Evolutionary conservation across 1,140 invertebrate species (phyloP).

Genomic region (Hyles euphorbiae): DNA sequence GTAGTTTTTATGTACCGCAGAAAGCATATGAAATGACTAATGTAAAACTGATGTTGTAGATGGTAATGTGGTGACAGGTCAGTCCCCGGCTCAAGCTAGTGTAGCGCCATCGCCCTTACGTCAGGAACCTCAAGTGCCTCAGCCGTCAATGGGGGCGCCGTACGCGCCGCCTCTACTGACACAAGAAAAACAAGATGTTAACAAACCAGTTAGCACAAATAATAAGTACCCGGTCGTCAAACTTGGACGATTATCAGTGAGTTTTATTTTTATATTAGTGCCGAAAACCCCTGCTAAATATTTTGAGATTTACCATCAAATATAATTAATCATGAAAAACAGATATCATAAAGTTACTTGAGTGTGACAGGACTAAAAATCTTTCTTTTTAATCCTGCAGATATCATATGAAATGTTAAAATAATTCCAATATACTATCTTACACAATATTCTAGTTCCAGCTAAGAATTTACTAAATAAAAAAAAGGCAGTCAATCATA

Average conservation of each 20-base stretch:
- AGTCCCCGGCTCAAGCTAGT: slow-evolving; percentile 77
- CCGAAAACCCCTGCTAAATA: too few relatives aligned
- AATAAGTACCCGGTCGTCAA: slow-evolving; percentile 64
- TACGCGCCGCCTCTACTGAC: slow-evolving; percentile 49
- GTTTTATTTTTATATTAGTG: slow-evolving; percentile 11
- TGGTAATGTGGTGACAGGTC: slow-evolving; percentile 67
- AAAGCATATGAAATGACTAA: not conserved
- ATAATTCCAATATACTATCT: too few relatives aligned
- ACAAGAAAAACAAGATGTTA: slow-evolving; percentile 63
- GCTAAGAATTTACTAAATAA: too few relatives aligned
- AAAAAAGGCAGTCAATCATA: too few relatives aligned
- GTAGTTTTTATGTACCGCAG: too few relatives aligned
- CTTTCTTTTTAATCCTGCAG: too few relatives aligned
- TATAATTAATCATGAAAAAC: too few relatives aligned
- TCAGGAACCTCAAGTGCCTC: slow-evolving; percentile 68
- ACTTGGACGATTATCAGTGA: slow-evolving; percentile 65
- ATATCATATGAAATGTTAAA: too few relatives aligned
- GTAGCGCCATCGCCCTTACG: slow-evolving; percentile 73
- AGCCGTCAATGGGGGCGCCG: slow-evolving; percentile 71
- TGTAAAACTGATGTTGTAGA: slow-evolving; percentile 26
- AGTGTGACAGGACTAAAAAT: too few relatives aligned
- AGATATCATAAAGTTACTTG: too few relatives aligned
- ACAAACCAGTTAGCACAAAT: slow-evolving; percentile 53
- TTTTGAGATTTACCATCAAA: too few relatives aligned
- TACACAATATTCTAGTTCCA: too few relatives aligned